Percentiles rank a stretch among this genome's conserved stretches.
These are phyloP conservation scores for Synergus laeviventris DNA, from an alignment of 2,888 invertebrate species.

Conservation along the genomic window DNA sequence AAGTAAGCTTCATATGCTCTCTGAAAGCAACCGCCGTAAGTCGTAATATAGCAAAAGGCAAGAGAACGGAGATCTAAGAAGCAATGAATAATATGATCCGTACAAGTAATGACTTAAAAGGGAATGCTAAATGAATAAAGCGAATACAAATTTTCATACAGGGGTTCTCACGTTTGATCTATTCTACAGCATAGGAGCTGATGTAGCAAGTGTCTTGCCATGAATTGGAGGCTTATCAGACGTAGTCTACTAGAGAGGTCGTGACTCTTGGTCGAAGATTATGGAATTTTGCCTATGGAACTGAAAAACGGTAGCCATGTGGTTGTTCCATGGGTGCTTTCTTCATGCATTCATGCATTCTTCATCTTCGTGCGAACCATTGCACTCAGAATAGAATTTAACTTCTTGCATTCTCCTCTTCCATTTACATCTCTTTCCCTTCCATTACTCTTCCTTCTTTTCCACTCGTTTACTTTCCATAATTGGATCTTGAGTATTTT, in stretches of 20 bases:
- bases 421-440: neutral
- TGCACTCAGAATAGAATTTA: neutral
- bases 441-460: neutral
- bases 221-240: conserved; percentile 9
- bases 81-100: neutral
- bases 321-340: neutral
- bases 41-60: too few relatives aligned
- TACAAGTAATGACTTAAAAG: neutral
- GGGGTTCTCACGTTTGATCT: neutral
- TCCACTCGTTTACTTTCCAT: conserved; percentile 24
- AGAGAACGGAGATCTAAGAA: too few relatives aligned
- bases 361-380: neutral
- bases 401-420: conserved; percentile 4
- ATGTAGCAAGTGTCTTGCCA: neutral
- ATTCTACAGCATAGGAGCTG: neutral
- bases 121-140: neutral
- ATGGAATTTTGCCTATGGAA: neutral
- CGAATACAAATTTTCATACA: neutral
- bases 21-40: too few relatives aligned
- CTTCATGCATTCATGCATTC: conserved; percentile 4
- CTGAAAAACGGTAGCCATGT: conserved; percentile 19
- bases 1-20: too few relatives aligned
- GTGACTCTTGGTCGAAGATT: conserved; percentile 16
- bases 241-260: neutral
- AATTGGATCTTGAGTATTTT: conserved; percentile 35